Base-by-base conservation (phyloP, 2,113 vertebrate species). In the Phrynocephalus versicolor region DNA sequence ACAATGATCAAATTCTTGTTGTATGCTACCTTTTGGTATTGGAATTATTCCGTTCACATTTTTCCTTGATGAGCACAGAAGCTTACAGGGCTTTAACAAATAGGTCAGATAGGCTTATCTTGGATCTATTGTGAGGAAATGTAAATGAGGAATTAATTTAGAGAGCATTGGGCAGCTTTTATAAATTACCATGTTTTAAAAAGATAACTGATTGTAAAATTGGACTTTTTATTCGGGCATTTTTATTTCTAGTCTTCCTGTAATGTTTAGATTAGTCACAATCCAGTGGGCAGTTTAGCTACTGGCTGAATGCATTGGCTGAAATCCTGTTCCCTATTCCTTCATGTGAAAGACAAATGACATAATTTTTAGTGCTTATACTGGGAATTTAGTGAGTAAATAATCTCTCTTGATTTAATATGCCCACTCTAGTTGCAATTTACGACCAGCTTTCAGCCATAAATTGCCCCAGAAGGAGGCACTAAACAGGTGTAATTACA, bases 1-100 rank as follows among this genome's bases (percentile, higher is more conserved):
- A 55, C 14, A 8, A 23, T 23, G 25, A 18, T 65, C 0, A 1
- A 25, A 64, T 71, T n/a, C 45, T 75, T 75, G 27, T 3, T 2
- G n/a, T 45, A 15, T 1, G 41, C 0, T 2, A 84, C 27, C 10
- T 55, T 51, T 75, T 16, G 21, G 1, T 67, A 1, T 2, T 64
- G 37, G 6, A 85, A 83, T 83, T 83, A 70, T 0, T 25, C 37
- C 58, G 87, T 21, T 23, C 64, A 1, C n/a, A 45, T 2, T 13
- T 87, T 90, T 82, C 76, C 45, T 51, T 25, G 60, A 10, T 84
- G 1, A 85, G 30, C 0, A 1, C 67, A 79, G 9, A 45, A 79
- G 33, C 37, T 60, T 83, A 3, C 30, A 75, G 0, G 0, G 15
- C 30, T 79, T 84, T 79, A 60, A 1, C 65, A 80, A 81, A 35